phyloP scores from a whole-genome alignment of 2,113 vertebrate genomes.

The Polyodon spathula region DNA sequence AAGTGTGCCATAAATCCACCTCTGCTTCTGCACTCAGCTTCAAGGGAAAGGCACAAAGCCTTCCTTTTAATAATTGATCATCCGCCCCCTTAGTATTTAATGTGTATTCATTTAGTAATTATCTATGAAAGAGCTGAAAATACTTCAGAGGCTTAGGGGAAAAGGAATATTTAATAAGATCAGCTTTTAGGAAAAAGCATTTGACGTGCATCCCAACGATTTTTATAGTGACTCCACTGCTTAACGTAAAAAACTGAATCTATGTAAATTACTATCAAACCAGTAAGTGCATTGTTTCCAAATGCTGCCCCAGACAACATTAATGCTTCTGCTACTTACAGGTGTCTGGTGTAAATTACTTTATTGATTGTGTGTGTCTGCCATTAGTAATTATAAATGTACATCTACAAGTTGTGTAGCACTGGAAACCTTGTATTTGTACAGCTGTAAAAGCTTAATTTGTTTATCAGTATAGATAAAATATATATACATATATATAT shows the following conservation, averaged over 20 bases:
- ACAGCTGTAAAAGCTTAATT: too few relatives aligned
- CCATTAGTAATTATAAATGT: conserved; percentile 11
- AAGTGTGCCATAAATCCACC: conserved; percentile 46
- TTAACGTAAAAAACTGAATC: too few relatives aligned
- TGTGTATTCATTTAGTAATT: conserved; percentile 38
- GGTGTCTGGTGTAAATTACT: conserved; percentile 20
- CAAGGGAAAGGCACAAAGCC: conserved; percentile 15
- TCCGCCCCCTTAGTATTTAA: conserved; percentile 21
- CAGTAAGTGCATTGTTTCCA: neutral
- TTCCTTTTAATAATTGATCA: conserved; percentile 27
- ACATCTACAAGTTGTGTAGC: too few relatives aligned
- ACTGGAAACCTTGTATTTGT: too few relatives aligned
- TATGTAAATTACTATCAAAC: too few relatives aligned
- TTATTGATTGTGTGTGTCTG: conserved; percentile 22
- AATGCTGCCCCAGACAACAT: conserved; percentile 7
- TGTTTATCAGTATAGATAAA: too few relatives aligned
- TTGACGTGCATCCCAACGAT: conserved; percentile 21
- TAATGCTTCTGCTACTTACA: conserved; percentile 19
- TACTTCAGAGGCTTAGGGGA: conserved; percentile 18
- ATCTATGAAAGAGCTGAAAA: conserved; percentile 25
- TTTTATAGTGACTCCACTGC: neutral
- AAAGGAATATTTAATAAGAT: conserved; percentile 30
- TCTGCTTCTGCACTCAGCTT: conserved; percentile 36
- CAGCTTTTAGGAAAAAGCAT: conserved; percentile 15
- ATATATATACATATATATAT: too few relatives aligned